These are phyloP conservation scores for Zaprionus vittiger DNA, from an alignment of 1,140 invertebrate species.

Conservation along the genomic window DNA sequence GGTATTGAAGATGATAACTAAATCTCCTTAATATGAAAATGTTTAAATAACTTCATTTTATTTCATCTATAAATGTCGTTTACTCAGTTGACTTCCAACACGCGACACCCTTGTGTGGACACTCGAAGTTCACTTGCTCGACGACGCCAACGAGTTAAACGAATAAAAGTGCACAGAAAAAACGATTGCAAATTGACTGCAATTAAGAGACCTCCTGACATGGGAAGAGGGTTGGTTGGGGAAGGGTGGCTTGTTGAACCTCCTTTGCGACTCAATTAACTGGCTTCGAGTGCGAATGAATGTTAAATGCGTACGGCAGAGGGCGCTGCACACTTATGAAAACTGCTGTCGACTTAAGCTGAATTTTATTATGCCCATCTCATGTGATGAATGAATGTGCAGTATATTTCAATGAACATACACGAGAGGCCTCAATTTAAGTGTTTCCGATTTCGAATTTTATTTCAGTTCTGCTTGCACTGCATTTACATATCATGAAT, in stretches of 20 bases:
- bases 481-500: not conserved
- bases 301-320: constrained; percentile 44
- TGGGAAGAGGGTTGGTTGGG: not conserved
- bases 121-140: constrained; percentile 27
- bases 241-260: constrained; percentile 4
- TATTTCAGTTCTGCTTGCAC: not conserved
- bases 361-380: constrained; percentile 46
- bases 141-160: constrained; percentile 38
- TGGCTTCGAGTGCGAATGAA: constrained; percentile 60
- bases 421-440: not conserved
- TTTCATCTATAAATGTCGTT: constrained; percentile 16
- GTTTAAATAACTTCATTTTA: constrained; percentile 41
- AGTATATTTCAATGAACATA: constrained; percentile 23
- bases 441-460: not conserved
- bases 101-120: constrained; percentile 4
- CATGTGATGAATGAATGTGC: constrained; percentile 12
- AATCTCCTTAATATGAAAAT: not conserved
- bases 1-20: too few species aligned
- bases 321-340: not conserved
- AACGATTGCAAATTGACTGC: constrained; percentile 48
- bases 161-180: constrained; percentile 36
- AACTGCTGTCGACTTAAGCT: constrained; percentile 25
- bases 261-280: constrained; percentile 59
- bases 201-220: constrained; percentile 50
- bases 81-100: constrained; percentile 15